Percentiles rank a stretch among this genome's conserved stretches.
Conservation (phyloP, 2,888 invertebrate genomes). For the Oxytorus armatus region DNA sequence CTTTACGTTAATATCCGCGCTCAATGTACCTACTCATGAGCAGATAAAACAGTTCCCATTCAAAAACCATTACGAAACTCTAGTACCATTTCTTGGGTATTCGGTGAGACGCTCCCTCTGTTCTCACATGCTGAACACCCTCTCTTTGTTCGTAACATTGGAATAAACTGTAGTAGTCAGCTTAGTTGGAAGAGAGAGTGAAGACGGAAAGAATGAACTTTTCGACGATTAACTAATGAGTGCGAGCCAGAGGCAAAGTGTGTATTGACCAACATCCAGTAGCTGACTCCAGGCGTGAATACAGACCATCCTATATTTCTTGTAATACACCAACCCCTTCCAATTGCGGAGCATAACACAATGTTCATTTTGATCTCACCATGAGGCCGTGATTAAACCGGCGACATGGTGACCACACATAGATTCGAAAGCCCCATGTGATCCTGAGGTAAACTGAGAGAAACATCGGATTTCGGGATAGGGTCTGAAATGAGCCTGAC, state of each 20-base stretch:
- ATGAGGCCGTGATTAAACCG: background rate
- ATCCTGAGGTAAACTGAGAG: constrained; percentile 28
- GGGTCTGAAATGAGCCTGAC: constrained; percentile 9
- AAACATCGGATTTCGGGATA: constrained; percentile 45
- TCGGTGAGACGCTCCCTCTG: too few relatives aligned
- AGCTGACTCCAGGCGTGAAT: constrained; percentile 7
- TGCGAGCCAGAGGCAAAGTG: background rate
- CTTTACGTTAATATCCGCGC: background rate
- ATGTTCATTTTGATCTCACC: constrained; percentile 20
- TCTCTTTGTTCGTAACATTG: constrained; percentile 24
- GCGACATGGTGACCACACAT: constrained; percentile 54
- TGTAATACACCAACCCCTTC: constrained; percentile 7
- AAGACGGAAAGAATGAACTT: constrained; percentile 14
- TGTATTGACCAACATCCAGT: constrained; percentile 1
- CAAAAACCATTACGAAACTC: constrained; percentile 60
- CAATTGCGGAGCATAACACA: background rate
- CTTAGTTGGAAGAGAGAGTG: background rate
- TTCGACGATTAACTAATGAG: constrained; percentile 16
- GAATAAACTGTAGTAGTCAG: background rate
- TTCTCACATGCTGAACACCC: constrained; percentile 39
- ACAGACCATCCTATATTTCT: constrained; percentile 1
- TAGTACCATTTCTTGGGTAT: too few relatives aligned
- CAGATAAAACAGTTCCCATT: constrained; percentile 30
- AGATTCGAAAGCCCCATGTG: constrained; percentile 17
- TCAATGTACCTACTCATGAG: constrained; percentile 3